Evolutionary conservation across 2,797 vertebrate genomes (phyloP).

Genomic region (Pygocentrus nattereri): DNA sequence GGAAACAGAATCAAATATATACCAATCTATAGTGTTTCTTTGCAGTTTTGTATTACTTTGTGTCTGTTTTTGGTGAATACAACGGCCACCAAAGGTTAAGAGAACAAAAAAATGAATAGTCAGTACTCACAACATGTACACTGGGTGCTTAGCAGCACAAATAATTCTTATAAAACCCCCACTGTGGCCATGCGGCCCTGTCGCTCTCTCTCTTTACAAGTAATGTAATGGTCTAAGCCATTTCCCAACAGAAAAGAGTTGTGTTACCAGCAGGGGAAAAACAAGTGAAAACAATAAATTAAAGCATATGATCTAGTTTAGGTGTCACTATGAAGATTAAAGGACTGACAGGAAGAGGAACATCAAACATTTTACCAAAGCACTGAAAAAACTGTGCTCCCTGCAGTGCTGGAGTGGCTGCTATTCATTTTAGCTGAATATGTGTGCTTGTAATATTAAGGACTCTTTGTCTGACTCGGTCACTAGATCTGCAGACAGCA

Average conservation of each 20-base stretch:
- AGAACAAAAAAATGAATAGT: not conserved
- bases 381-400: not conserved
- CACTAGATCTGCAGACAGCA: not conserved
- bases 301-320: slow-evolving; percentile 2
- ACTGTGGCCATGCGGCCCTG: not conserved
- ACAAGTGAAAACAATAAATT: not conserved
- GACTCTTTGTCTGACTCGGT: not conserved
- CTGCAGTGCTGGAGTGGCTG: not conserved
- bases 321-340: slow-evolving; percentile 2
- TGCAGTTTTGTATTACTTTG: not conserved
- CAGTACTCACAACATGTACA: not conserved
- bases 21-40: not conserved
- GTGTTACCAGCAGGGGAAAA: not conserved
- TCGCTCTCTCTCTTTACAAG: too few species aligned
- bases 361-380: slow-evolving; percentile 19
- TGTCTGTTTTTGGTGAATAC: not conserved
- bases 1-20: not conserved
- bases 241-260: slow-evolving; percentile 3
- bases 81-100: not conserved
- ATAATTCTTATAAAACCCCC: not conserved
- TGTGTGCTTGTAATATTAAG: slow-evolving; percentile 3
- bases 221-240: too few species aligned
- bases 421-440: not conserved
- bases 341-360: not conserved
- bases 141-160: not conserved